Conservation (phyloP, 1,140 invertebrate species). For the Thaumatotibia leucotreta region DNA sequence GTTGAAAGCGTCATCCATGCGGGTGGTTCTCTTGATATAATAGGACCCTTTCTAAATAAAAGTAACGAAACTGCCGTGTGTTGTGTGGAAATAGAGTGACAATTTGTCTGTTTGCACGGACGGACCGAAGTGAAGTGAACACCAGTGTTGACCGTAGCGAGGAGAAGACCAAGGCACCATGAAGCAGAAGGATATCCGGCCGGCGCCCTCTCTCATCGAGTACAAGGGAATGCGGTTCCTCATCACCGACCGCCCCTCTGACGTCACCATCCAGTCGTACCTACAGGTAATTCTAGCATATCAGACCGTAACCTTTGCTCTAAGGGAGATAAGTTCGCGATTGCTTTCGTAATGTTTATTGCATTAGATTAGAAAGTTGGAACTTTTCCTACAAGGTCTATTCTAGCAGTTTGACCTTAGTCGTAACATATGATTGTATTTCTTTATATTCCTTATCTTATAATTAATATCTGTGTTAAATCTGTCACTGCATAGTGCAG, state of each 20-base stretch:
- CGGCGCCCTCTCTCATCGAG: constrained; percentile 95
- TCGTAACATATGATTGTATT: too few species aligned
- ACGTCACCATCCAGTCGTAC: constrained; percentile 93
- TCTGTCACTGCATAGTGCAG: too few species aligned
- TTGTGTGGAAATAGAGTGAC: constrained; percentile 77
- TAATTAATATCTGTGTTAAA: too few species aligned
- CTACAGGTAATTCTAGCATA: constrained; percentile 83
- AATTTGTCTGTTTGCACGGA: constrained; percentile 70
- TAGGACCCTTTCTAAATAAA: constrained; percentile 73
- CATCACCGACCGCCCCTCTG: constrained; percentile 97
- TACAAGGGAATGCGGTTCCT: constrained; percentile 97
- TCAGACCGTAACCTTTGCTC: not conserved
- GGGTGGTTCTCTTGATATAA: constrained; percentile 67
- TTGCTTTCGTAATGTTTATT: not conserved
- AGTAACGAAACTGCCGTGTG: constrained; percentile 70
- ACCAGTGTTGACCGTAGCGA: constrained; percentile 27
- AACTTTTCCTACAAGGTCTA: not conserved
- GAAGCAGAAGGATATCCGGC: constrained; percentile 94
- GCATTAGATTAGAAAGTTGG: not conserved
- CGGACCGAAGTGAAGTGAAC: constrained; percentile 51
- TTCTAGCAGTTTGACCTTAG: not conserved
- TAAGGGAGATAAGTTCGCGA: not conserved
- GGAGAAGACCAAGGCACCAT: constrained; percentile 79
- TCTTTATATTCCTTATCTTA: too few species aligned
- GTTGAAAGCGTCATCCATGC: constrained; percentile 71